phyloP scores from a whole-genome alignment of 30 jellyfish, hydroid and myxozoan species.

The Turritopsis dohrnii region DNA sequence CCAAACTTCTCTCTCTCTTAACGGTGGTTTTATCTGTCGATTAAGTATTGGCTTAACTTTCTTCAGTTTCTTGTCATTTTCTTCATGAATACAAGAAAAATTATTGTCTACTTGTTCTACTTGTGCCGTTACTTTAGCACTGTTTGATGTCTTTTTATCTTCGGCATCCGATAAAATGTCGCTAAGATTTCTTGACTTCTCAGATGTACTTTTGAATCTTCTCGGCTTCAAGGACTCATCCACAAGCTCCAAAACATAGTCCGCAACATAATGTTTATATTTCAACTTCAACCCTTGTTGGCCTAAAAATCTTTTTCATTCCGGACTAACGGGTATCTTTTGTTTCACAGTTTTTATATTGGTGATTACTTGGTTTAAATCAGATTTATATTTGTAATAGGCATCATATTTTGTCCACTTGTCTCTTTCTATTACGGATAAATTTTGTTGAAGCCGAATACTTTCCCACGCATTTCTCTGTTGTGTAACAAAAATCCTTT shows the following conservation, averaged over 20 bases:
- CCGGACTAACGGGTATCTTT: slow-evolving; percentile 1
- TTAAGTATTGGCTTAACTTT: background rate
- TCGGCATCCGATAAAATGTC: background rate
- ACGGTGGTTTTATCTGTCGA: background rate
- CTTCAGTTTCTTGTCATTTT: background rate
- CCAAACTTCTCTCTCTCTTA: slow-evolving; percentile 10
- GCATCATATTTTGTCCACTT: background rate
- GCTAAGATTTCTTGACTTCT: background rate
- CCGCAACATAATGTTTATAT: background rate
- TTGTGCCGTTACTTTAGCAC: background rate
- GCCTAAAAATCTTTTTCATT: background rate
- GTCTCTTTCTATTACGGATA: background rate
- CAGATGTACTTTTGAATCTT: background rate
- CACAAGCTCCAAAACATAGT: background rate
- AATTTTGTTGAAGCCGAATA: background rate
- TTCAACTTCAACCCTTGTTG: background rate
- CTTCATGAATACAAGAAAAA: background rate
- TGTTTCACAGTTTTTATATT: background rate
- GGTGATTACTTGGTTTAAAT: background rate
- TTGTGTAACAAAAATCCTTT: background rate
- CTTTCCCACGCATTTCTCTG: slow-evolving; percentile 1
- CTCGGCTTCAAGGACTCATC: background rate
- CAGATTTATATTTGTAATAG: background rate
- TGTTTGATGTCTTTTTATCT: background rate
- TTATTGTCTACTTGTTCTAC: background rate